phyloP scores from a whole-genome alignment of 2,113 vertebrate species.

The Cyanistes caeruleus region DNA sequence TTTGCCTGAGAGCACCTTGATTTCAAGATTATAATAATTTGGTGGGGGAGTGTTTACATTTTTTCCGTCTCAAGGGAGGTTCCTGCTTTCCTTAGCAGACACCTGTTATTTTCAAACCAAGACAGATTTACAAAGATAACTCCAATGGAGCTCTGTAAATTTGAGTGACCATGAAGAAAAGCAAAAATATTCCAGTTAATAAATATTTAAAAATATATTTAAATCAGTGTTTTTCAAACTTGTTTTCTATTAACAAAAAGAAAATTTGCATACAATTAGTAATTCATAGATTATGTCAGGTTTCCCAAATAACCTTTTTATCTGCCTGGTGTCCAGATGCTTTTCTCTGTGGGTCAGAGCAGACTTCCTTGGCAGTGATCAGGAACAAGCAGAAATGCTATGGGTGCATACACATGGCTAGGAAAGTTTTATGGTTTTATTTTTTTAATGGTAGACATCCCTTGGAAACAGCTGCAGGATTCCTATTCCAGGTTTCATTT shows the following conservation, averaged over 20 bases:
- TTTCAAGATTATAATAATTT: no score
- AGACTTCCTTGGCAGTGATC: background rate
- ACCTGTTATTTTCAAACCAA: no score
- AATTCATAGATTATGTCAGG: background rate
- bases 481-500: background rate
- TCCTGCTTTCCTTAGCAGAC: no score
- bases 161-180: background rate
- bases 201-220: background rate
- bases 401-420: rapidly evolving
- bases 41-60: no score
- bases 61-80: no score
- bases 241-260: background rate
- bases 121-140: background rate
- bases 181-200: background rate
- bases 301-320: background rate
- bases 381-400: background rate
- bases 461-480: background rate
- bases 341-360: background rate
- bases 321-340: background rate
- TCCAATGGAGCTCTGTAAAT: background rate
- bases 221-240: background rate
- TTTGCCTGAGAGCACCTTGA: no score
- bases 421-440: background rate
- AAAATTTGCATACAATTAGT: background rate
- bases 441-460: background rate